These are phyloP conservation scores for Physeter macrocephalus DNA, from an alignment of 2,113 vertebrate species.

Conservation along the genomic window DNA sequence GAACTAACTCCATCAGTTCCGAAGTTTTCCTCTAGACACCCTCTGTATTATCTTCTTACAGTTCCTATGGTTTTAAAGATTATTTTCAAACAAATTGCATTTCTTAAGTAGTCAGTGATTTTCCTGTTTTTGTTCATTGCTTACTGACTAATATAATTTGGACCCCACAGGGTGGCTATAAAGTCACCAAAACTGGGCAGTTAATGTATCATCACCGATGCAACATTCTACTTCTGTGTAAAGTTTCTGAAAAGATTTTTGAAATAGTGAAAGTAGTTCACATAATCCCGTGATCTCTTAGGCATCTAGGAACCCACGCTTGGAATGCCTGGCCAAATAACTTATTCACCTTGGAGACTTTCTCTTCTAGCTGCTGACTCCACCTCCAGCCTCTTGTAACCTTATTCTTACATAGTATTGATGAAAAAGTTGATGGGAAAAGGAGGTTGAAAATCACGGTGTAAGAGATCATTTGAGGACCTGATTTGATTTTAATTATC, in stretches of 20 bases:
- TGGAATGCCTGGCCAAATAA: background rate
- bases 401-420: background rate
- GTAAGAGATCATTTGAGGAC: background rate
- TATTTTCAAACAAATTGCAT: background rate
- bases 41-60: background rate
- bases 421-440: background rate
- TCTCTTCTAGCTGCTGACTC: background rate
- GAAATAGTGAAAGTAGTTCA: background rate
- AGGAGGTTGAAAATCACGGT: background rate
- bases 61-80: background rate
- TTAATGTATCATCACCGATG: background rate
- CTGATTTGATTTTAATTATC: background rate
- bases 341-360: rapidly evolving
- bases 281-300: background rate
- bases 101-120: slow-evolving; percentile 33
- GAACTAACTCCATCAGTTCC: background rate
- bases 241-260: background rate
- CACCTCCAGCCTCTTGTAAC: background rate
- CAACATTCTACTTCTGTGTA: background rate
- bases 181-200: background rate
- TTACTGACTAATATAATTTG: background rate
- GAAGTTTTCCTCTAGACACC: background rate
- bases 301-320: background rate
- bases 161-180: background rate
- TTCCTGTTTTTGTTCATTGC: slow-evolving; percentile 40